Conservation (phyloP, 1,140 invertebrate genomes). For the Heliconius hewitsoni region DNA sequence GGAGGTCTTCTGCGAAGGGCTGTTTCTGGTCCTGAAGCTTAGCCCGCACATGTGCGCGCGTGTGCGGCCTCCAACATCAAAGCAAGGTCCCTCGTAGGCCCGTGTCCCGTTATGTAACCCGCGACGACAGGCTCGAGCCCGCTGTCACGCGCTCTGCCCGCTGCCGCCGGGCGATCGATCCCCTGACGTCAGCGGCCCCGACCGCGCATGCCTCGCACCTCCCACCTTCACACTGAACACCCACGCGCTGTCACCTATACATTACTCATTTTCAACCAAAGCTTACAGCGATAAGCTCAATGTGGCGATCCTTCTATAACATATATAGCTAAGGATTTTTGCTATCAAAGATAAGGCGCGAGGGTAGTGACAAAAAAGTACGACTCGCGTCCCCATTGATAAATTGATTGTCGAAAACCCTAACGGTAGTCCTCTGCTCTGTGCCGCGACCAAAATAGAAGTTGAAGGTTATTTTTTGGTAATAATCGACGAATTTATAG, state of each 20-base stretch:
- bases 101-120: constrained; percentile 59
- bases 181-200: constrained; percentile 71
- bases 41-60: constrained; percentile 92
- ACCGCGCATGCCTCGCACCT: constrained; percentile 57
- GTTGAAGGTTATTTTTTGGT: constrained; percentile 1
- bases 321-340: neutral
- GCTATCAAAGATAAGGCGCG: constrained; percentile 17
- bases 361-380: constrained; percentile 42
- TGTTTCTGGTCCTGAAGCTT: constrained; percentile 96
- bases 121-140: constrained; percentile 54
- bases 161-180: constrained; percentile 53
- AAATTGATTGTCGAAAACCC: constrained; percentile 63
- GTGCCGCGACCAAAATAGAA: constrained; percentile 42
- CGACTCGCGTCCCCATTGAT: constrained; percentile 61
- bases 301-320: neutral
- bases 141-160: constrained; percentile 54
- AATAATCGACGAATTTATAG: neutral
- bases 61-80: constrained; percentile 67
- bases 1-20: constrained; percentile 96
- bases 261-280: constrained; percentile 28
- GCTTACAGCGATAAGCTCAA: neutral
- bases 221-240: constrained; percentile 37
- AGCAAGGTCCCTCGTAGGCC: constrained; percentile 36
- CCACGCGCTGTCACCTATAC: constrained; percentile 29
- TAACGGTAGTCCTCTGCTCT: constrained; percentile 29